Evolutionary conservation across 2,113 vertebrate species (phyloP), one percentile per base, ranked within the genome.

Genomic region (Eurystomus gularis): DNA sequence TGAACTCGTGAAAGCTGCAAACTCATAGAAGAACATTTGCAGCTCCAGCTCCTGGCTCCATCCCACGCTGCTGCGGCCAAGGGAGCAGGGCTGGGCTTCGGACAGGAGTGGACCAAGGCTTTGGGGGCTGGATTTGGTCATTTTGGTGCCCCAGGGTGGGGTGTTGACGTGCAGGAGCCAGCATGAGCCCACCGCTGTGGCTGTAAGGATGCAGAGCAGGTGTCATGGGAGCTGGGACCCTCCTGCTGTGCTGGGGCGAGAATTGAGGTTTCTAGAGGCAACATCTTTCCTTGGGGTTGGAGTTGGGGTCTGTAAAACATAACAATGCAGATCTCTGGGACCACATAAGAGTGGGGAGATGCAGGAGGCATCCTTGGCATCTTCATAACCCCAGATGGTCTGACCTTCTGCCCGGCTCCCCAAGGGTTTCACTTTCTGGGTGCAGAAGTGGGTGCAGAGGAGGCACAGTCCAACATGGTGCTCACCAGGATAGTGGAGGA

Each of bases 1-100:
- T 39, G 44, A 78, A 40, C 44, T 62, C 8, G 3, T 19, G 85
- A 39, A 64, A 77, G 55, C 62, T 72, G n/a, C 37, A 42, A 37
- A 31, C 28, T 77, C 21, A 2, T 37, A 26, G 12, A 54, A 17
- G 69, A 82, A 24, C 25, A 8, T 17, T 35, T 18, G 16, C 24
- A 31, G 24, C 62, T 48, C 28, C 23, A 52, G n/a, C n/a, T n/a
- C 46, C 11, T 60, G 46, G 51, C 49, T 85, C 58, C 44, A 3
- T 28, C 61, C 57, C 26, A 4, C 3, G 0, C 26, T 1, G 2
- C 10, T 39, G 25, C 1, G 1, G 75, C 57, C 39, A 20, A 6
- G 58, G 17, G 35, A 40, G 52, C 19, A 14, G 26, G 39, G 37
- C 48, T 29, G 44, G 48, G 25, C 39, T 62, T 60, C 23, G 20